Percentiles rank a stretch among this genome's conserved stretches.
Conservation (phyloP, 2,888 invertebrate species). For the Drosophila diplacantha region DNA sequence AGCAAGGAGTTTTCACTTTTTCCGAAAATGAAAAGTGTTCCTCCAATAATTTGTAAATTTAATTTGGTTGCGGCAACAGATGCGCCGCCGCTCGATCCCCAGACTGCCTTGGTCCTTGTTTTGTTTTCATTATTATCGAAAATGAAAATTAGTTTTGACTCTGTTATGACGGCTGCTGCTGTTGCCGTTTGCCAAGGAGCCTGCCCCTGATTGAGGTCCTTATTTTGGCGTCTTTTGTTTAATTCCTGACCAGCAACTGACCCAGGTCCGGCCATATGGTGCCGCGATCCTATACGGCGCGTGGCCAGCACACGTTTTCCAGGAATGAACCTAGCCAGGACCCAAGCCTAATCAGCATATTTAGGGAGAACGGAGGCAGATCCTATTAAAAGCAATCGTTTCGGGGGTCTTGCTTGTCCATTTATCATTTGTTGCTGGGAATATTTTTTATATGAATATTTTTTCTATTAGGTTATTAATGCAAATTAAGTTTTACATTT, state of each 20-base stretch:
- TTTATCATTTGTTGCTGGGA: constrained; percentile 3
- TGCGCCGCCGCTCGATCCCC: constrained; percentile 33
- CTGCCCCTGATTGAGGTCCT: constrained; percentile 61
- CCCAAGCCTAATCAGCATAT: constrained; percentile 39
- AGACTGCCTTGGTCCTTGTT: constrained; percentile 21
- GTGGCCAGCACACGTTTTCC: constrained; percentile 57
- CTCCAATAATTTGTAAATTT: constrained; percentile 58
- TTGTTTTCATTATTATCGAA: constrained; percentile 40
- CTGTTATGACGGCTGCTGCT: constrained; percentile 59
- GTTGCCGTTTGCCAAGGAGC: constrained; percentile 9
- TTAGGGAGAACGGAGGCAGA: constrained; percentile 9
- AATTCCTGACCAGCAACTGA: constrained; percentile 29
- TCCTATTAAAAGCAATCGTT: constrained; percentile 8
- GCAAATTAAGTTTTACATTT: background rate
- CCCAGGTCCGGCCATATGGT: constrained; percentile 47
- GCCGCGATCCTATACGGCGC: constrained; percentile 21
- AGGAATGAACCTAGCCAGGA: constrained; percentile 35
- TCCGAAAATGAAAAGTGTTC: constrained; percentile 65
- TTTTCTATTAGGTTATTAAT: background rate
- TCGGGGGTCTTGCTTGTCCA: constrained; percentile 13
- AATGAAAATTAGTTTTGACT: constrained; percentile 70
- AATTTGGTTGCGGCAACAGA: constrained; percentile 63
- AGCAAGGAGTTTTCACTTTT: constrained; percentile 62
- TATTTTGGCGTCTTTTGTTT: constrained; percentile 13
- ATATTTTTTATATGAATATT: background rate